A percentile compares a stretch with the other conserved stretches of the same genome.
phyloP scores from a whole-genome alignment of 2,113 vertebrate genomes.

The Apteryx mantelli region DNA sequence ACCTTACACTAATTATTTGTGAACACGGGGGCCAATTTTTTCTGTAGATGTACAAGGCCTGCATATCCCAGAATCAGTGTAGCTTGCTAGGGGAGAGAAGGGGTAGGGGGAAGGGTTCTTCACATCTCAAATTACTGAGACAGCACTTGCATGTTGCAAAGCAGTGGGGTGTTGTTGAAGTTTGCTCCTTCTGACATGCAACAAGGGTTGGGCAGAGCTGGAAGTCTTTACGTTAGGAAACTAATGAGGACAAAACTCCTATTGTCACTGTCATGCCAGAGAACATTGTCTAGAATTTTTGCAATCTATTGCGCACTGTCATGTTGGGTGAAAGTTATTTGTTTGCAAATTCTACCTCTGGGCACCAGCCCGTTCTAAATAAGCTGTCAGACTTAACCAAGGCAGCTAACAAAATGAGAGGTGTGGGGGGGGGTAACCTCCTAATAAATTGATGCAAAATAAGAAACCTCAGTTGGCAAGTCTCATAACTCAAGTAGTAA shows the following conservation, averaged over 20 bases:
- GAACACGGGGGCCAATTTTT: fast-evolving
- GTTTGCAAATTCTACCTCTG: slow-evolving; percentile 18
- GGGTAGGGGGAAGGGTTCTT: too few relatives aligned
- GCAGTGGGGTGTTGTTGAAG: neutral
- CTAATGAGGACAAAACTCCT: slow-evolving; percentile 4
- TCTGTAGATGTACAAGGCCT: fast-evolving
- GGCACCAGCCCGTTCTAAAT: neutral
- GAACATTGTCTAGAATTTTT: neutral
- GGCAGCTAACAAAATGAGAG: neutral
- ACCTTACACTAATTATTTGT: fast-evolving
- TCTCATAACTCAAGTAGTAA: fast-evolving
- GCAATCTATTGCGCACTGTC: neutral
- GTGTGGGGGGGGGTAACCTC: neutral
- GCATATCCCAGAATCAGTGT: fast-evolving
- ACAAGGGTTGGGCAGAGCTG: neutral
- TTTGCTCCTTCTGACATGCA: neutral
- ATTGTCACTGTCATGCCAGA: neutral
- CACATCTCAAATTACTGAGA: neutral
- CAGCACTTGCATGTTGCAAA: neutral
- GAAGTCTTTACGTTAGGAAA: neutral
- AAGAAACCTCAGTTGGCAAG: neutral
- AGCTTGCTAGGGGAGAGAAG: neutral
- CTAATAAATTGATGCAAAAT: neutral
- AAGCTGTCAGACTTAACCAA: neutral
- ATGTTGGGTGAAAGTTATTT: neutral